Evolutionary conservation across 23 tunicate species (phyloP), one percentile per base, ranked within the genome.

Genomic region (Diplosoma virens): DNA sequence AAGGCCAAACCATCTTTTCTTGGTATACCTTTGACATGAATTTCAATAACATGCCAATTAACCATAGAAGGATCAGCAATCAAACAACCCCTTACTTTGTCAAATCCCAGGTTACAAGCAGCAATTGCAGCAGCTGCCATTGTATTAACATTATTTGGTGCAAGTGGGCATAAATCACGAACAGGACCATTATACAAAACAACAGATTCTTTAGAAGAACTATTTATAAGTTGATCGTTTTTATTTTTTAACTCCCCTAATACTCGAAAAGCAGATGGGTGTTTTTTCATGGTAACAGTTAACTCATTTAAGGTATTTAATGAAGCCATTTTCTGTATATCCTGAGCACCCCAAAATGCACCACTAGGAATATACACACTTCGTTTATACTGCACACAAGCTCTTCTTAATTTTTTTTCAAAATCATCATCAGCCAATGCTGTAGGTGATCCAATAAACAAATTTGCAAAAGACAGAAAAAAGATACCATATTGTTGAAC

Each of bases 121-220:
- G 96, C 96, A 20, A 89, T 82, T 11, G 85, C 77, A 35, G 88
- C 96, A 0, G 82, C 88, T 18, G 96, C 97, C 98, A 93, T 93
- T 37, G 98, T 93, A 73, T 93, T 93, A 18, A 93, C 98, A 35
- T 93, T 93, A 34, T 82, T 82, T 5, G 98, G 98, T 6, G 98
- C 98, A 5, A 93, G 71, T 1, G 88, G 81, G 55, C 98, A 93
- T 2, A 93, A 72, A 2, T 86, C 81, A 4, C 93, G 23, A 0
- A 93, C 98, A 0, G 98, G 84, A 16, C 86, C 94, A 36, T 81
- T 75, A 59, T 37, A 81, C 30, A 87, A 45, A 21, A 69, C 79
- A 25, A 85, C 74, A 48, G 81, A 30, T 11, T 79, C 67, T 0
- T 25, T 41, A 23, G 58, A 50, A 21, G 59, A 36, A 24, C 25